Evolutionary conservation across 2,888 invertebrate species (phyloP), one percentile per base, ranked within the genome.

Genomic region (Keiferia lycopersicella): DNA sequence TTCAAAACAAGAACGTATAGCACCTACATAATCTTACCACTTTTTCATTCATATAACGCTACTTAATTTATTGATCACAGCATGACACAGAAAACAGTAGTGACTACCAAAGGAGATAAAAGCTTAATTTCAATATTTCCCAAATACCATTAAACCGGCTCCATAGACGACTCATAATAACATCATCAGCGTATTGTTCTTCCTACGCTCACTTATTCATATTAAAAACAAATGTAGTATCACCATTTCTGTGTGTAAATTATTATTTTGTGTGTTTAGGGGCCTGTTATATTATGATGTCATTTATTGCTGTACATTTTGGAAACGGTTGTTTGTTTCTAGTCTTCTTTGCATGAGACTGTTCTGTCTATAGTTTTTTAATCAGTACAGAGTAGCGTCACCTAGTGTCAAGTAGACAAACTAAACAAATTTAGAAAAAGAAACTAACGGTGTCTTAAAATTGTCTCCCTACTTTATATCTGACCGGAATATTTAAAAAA

Each of bases 361-460:
- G 50, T 22, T 2, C 26, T 3, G 26, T 6, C 2, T 26, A 26
- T 6, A 26, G 26, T 26, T 6, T 26, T n/a, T n/a, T n/a, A n/a
- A n/a, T n/a, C 3, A 6, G 26, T 26, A 26, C 3, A 26, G 41
- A 14, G 66, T 74, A 69, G 70, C 81, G 87, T 76, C 87, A 87
- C 85, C 87, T 87, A 41, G 78, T 77, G 74, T 63, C 65, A 80
- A 51, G 20, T 51, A 51, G 51, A 18, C 10, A 11, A 51, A 18
- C 12, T 20, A 20, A 51, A n/a, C 3, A 14, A 14, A 41, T 41
- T 2, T 26, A 26, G 6, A 26, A 4, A 26, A 39, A 39, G 39
- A 7, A 50, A 18, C 1, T 6, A 16, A 50, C 16, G 20, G n/a
- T n/a, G n/a, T n/a, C n/a, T n/a, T n/a, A n/a, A n/a, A n/a, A n/a